phyloP scores from a whole-genome alignment of 2,888 invertebrate species.

The Eupelmus urozonus region DNA sequence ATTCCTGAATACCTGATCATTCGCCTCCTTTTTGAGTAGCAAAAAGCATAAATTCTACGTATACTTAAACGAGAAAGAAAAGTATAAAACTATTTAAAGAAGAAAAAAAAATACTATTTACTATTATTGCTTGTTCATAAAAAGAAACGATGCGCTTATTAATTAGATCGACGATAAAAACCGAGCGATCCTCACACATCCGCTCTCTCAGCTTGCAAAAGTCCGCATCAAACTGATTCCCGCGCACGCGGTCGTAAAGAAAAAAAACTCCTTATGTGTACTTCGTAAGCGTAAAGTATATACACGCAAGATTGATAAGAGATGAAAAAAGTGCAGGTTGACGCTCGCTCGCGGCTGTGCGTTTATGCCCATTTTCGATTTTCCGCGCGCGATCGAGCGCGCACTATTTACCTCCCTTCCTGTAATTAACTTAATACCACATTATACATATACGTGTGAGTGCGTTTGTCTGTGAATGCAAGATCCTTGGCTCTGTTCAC shows the following conservation, averaged over 20 bases:
- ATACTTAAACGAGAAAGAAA: not conserved
- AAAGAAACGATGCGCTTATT: constrained; percentile 3
- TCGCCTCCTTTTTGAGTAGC: constrained; percentile 42
- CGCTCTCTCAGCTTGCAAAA: not conserved
- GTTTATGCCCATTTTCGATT: not conserved
- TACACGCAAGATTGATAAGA: not conserved
- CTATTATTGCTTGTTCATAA: constrained; percentile 1
- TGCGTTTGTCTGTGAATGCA: no score
- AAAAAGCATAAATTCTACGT: constrained; percentile 17
- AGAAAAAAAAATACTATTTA: constrained; percentile 16
- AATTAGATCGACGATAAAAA: not conserved
- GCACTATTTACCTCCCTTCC: constrained; percentile 29
- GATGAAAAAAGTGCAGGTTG: constrained; percentile 16
- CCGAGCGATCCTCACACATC: not conserved
- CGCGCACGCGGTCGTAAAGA: not conserved
- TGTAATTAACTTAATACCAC: constrained; percentile 11
- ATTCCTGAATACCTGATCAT: constrained; percentile 50
- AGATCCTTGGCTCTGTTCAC: no score
- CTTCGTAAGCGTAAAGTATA: constrained; percentile 19
- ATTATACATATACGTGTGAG: not conserved
- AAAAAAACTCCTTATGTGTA: constrained; percentile 9
- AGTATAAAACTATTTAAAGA: constrained; percentile 6
- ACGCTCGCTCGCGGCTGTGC: constrained; percentile 4
- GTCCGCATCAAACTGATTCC: constrained; percentile 46
- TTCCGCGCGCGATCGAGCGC: not conserved